Evolutionary conservation across 2,113 vertebrate species (phyloP).

Genomic region (Piaya cayana): DNA sequence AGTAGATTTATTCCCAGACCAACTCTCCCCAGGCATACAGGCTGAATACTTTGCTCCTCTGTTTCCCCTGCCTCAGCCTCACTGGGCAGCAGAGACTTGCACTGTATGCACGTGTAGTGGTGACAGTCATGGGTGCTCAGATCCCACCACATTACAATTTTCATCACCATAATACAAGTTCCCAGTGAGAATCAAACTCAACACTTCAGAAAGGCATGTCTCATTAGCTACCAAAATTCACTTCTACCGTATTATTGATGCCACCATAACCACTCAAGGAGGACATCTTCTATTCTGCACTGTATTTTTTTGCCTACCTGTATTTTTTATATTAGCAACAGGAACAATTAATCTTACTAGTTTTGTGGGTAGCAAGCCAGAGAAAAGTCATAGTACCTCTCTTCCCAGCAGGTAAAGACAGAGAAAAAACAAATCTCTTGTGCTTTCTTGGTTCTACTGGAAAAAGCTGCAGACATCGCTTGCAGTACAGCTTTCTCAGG

Average conservation of each 20-base stretch:
- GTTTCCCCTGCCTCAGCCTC: neutral
- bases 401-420: neutral
- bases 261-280: neutral
- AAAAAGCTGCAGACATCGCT: neutral
- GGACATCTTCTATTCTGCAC: neutral
- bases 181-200: neutral
- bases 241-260: neutral
- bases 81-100: neutral
- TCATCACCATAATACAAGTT: neutral
- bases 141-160: neutral
- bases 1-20: neutral
- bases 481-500: neutral
- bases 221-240: neutral
- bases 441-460: neutral
- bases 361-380: neutral
- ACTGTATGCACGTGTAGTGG: rapidly evolving
- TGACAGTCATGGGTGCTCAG: neutral
- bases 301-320: neutral
- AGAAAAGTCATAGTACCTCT: neutral
- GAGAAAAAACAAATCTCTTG: neutral
- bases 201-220: neutral
- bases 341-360: neutral
- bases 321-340: neutral
- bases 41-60: neutral
- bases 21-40: neutral